A percentile compares a stretch with the other conserved stretches of the same genome.
Evolutionary conservation across 1,140 invertebrate genomes (phyloP).

Genomic region (Drosophila lini): DNA sequence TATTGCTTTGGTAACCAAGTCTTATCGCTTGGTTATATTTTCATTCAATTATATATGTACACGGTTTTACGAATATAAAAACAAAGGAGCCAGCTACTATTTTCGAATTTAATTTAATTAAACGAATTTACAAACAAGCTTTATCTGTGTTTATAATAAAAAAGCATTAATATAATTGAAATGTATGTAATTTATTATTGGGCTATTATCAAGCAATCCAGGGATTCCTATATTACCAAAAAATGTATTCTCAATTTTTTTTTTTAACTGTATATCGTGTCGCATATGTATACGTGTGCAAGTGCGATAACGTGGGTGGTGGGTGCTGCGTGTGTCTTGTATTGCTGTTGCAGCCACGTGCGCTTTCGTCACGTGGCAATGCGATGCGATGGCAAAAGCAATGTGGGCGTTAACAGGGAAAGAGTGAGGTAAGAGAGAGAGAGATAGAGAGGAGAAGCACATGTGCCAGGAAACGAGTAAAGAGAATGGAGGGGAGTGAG

Average conservation of each 20-base stretch:
- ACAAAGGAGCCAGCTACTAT: background rate
- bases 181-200: background rate
- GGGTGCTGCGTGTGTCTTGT: slow-evolving; percentile 1
- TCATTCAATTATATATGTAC: no score
- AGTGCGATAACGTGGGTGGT: slow-evolving; percentile 19
- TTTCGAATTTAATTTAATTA: background rate
- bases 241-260: background rate
- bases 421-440: background rate
- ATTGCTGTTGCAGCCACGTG: slow-evolving; percentile 39
- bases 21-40: no score
- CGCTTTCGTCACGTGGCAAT: slow-evolving; percentile 42
- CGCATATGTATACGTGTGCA: background rate
- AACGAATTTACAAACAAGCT: background rate
- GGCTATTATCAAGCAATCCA: background rate
- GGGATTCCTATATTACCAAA: background rate
- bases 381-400: slow-evolving; percentile 1
- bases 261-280: background rate
- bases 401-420: slow-evolving; percentile 3
- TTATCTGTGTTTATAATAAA: slow-evolving; percentile 5
- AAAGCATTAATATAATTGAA: background rate
- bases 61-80: no score
- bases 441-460: no score
- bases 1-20: no score
- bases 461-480: background rate
- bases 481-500: no score